Conservation (phyloP, 2,888 invertebrate genomes). For the Eutolmus rufibarbis region DNA sequence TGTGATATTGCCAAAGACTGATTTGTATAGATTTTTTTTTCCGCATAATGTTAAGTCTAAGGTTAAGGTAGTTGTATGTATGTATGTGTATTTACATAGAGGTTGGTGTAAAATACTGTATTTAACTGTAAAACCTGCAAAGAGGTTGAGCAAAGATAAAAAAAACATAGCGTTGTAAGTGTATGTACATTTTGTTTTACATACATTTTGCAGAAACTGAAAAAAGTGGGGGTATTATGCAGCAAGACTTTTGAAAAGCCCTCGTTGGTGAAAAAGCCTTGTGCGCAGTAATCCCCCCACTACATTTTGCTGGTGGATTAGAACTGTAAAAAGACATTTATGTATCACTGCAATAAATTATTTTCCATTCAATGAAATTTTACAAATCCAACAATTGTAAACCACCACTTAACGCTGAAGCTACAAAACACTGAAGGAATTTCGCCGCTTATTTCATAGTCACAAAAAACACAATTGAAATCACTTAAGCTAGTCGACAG, state of each 20-base stretch:
- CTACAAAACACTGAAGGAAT: not conserved
- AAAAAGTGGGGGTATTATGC: not conserved
- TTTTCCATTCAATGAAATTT: not conserved
- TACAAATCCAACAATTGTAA: not conserved
- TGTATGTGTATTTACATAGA: conserved; percentile 13
- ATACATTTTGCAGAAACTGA: conserved; percentile 17
- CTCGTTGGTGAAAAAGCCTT: not conserved
- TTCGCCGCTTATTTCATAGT: conserved; percentile 43
- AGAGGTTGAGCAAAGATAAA: not conserved
- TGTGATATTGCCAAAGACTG: conserved; percentile 65
- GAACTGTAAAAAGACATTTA: conserved; percentile 3
- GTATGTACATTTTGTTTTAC: conserved; percentile 1
- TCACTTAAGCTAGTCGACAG: conserved; percentile 51
- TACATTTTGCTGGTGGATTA: not conserved
- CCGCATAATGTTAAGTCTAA: conserved; percentile 37
- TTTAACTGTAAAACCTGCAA: not conserved
- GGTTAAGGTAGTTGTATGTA: conserved; percentile 2
- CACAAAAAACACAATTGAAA: conserved; percentile 48
- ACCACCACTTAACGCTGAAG: not conserved
- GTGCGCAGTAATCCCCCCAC: not conserved
- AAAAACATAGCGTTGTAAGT: not conserved
- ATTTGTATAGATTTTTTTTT: conserved; percentile 54
- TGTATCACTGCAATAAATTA: not conserved
- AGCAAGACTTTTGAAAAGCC: not conserved
- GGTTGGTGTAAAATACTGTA: conserved; percentile 31